Evolutionary conservation across 2,797 vertebrate species (phyloP), one percentile per base, ranked within the genome.

Genomic region (Pangasius larnaudii): DNA sequence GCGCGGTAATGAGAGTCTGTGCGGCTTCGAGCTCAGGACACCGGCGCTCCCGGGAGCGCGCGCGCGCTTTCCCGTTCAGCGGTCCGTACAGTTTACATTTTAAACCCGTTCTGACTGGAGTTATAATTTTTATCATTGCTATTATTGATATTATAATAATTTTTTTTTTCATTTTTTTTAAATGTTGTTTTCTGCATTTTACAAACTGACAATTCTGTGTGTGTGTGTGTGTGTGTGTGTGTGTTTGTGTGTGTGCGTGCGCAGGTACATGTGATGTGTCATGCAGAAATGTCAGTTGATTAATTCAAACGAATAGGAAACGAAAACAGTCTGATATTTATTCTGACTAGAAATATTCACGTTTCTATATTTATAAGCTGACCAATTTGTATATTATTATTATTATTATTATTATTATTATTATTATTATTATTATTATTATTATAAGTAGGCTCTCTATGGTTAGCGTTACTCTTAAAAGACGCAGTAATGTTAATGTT

Each of bases 331-430:
- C 58, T 80, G 2, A 83, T 18, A 10, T 63, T 49, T 46, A 10
- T 65, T 30, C 1, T 3, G 27, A n/a, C 7, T 19, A 19, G 8
- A 51, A 30, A 46, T 77, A 51, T n/a, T 79, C 77, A 79, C 3
- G 6, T 46, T 83, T 83, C 8, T 65, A 83, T 42, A 59, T 79
- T 79, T 58, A 58, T 27, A 24, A 59, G 0, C 36, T n/a, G 19
- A 46, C 3, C 5, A 18, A 81, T 42, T 58, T 22, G 1, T 72
- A 5, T 59, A 22, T 2, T n/a, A 4, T 24, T 84, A 83, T 83
- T 67, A 83, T 83, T 67, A 67, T 83, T 83, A 83, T 67, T 65
- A 67, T 65, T 83, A 82, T 63, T 63, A 82, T 61, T 82, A 82
- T 42, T 82, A 81, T 81, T 81, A 39, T 61, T 82, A 82, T 42